phyloP scores from a whole-genome alignment of 2,797 vertebrate species.

The Chrysolophus pictus region DNA sequence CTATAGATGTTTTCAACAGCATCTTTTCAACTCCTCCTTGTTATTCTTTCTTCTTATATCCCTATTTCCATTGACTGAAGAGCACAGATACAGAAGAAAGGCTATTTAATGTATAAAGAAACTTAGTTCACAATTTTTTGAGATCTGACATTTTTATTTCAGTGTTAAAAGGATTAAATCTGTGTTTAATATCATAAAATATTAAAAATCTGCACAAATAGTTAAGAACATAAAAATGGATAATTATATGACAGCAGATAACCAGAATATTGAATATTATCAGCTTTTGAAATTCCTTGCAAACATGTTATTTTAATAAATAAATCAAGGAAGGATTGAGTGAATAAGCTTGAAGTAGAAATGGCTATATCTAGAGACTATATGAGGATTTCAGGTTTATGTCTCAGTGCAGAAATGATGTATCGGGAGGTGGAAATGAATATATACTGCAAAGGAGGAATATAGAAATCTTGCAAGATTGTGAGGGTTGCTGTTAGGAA shows the following conservation, averaged over 20 bases:
- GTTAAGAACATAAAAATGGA: neutral
- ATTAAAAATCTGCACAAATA: neutral
- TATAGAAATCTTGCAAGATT: neutral
- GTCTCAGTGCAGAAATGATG: neutral
- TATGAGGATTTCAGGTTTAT: neutral
- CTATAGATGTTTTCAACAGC: neutral
- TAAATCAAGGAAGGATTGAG: neutral
- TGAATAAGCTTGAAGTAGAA: neutral
- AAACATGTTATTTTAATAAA: neutral
- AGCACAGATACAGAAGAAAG: neutral
- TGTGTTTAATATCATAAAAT: neutral
- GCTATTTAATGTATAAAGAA: neutral
- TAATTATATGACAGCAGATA: neutral
- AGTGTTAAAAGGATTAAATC: neutral
- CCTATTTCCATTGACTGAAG: neutral
- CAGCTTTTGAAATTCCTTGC: neutral
- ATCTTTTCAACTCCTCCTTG: neutral
- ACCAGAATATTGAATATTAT: neutral
- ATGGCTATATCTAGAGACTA: neutral
- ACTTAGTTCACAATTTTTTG: neutral
- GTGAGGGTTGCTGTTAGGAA: neutral
- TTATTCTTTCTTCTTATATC: neutral
- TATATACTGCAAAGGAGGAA: neutral
- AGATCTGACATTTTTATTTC: rapidly evolving
- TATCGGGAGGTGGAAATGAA: neutral